Conservation (phyloP, 1,140 invertebrate species). For the Pseudobourletiella spinata region DNA sequence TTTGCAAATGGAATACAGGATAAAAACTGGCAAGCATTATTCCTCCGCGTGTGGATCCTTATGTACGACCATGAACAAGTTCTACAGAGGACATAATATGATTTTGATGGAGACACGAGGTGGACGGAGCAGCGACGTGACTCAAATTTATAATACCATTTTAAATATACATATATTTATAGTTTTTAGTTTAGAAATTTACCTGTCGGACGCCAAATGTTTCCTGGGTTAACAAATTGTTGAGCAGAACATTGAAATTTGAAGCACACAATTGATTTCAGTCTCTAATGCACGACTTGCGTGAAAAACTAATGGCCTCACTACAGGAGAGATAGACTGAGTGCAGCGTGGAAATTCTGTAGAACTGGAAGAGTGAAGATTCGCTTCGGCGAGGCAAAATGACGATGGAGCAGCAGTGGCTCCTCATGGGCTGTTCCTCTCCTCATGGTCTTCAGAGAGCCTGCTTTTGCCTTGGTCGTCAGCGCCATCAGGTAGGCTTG, state of each 20-base stretch:
- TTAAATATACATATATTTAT: too few species aligned
- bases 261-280: conserved; percentile 20
- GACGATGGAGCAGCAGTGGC: neutral
- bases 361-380: too few species aligned
- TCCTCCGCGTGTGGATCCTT: too few species aligned
- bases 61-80: too few species aligned
- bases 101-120: too few species aligned
- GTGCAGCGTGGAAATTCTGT: neutral
- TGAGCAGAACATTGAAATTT: conserved; percentile 27
- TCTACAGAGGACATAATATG: too few species aligned
- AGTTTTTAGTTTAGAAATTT: too few species aligned
- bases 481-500: neutral
- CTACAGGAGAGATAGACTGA: conserved; percentile 3
- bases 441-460: neutral
- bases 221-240: conserved; percentile 15
- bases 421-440: neutral
- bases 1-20: too few species aligned
- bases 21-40: too few species aligned
- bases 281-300: conserved; percentile 13
- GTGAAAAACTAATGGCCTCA: conserved; percentile 27
- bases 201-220: conserved; percentile 22
- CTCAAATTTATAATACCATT: too few species aligned
- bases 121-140: too few species aligned
- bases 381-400: neutral
- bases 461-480: neutral